Evolutionary conservation across 2,888 invertebrate species (phyloP), one percentile per base, ranked within the genome.

Genomic region (Ectemnius lituratus): DNA sequence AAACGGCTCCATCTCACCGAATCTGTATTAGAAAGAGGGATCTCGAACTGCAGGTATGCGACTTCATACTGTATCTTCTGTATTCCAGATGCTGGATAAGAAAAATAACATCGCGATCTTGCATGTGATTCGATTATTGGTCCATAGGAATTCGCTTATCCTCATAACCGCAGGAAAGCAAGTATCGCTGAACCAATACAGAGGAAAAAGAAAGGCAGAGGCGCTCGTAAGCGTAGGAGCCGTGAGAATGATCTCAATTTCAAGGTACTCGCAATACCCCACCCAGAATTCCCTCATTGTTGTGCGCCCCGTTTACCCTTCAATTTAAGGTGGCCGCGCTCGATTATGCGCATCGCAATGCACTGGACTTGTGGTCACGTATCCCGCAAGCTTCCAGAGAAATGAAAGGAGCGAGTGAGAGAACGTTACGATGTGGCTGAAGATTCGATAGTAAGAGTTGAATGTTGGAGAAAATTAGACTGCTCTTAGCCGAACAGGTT

Each of bases 221-320:
- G 4, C 2, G 0, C 11, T 52, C 52, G 49, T 57, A 60, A 68
- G 64, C 65, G 46, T 47, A 13, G 62, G 49, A 67, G 67, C 67
- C 76, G 76, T 68, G 76, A 76, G 76, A 67, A 66, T 67, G 72
- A 77, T 73, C 69, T 75, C 76, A 69, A 77, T 76, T 68, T 57
- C 65, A 69, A 47, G 47, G 20, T 45, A 18, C 13, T 16, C 6
- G 45, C 57, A 46, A 23, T 52, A 20, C 47, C 27, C 66, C 13
- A 67, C 67, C 73, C 67, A 76, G 62, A 57, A 49, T 60, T 49
- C 11, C 49, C 23, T 73, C 68, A 76, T 73, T 73, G 76, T 78
- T 73, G 73, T 62, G 65, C 62, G 63, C 16, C 1, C 62, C 77
- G 77, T 78, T 78, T 78, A 71, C 70, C 77, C 64, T 66, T 67